Percentiles rank a stretch among this genome's conserved stretches.
Conservation (phyloP, 2,888 invertebrate genomes). For the Pristionchus arcanus region DNA sequence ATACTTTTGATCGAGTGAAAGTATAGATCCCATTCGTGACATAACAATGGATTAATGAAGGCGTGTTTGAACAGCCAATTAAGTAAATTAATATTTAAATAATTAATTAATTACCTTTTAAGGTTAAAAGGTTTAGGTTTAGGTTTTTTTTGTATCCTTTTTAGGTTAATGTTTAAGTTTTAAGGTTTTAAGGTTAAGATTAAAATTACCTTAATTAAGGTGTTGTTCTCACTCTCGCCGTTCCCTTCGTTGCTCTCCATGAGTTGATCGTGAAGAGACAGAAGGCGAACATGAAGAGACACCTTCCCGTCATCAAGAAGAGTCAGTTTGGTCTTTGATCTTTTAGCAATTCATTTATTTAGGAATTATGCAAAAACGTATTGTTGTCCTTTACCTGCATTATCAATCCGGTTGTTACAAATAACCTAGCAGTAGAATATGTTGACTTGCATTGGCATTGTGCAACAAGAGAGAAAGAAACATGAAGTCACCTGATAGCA, state of each 20-base stretch:
- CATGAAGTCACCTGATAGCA: too few relatives aligned
- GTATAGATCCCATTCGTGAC: neutral
- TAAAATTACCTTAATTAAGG: neutral
- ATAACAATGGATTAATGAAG: neutral
- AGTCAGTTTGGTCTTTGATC: conserved; percentile 21
- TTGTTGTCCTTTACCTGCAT: too few relatives aligned
- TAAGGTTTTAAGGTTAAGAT: too few relatives aligned
- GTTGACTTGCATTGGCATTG: too few relatives aligned
- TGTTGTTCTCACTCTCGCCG: conserved; percentile 42
- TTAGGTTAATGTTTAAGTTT: too few relatives aligned
- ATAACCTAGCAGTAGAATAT: too few relatives aligned
- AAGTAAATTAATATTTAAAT: neutral
- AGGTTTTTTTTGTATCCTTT: too few relatives aligned
- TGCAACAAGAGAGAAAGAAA: too few relatives aligned
- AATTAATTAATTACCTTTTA: neutral
- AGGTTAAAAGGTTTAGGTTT: too few relatives aligned
- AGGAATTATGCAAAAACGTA: too few relatives aligned
- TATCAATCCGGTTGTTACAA: too few relatives aligned
- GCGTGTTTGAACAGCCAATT: too few relatives aligned
- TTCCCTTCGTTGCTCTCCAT: conserved; percentile 55
- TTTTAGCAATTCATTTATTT: neutral
- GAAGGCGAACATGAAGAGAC: conserved; percentile 41
- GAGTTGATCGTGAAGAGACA: conserved; percentile 54
- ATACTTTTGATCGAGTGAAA: neutral
- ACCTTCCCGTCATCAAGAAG: conserved; percentile 51